Percentiles rank a stretch among this genome's conserved stretches.
phyloP scores from a whole-genome alignment of 2,113 vertebrate species.

The Stictonetta naevosa region DNA sequence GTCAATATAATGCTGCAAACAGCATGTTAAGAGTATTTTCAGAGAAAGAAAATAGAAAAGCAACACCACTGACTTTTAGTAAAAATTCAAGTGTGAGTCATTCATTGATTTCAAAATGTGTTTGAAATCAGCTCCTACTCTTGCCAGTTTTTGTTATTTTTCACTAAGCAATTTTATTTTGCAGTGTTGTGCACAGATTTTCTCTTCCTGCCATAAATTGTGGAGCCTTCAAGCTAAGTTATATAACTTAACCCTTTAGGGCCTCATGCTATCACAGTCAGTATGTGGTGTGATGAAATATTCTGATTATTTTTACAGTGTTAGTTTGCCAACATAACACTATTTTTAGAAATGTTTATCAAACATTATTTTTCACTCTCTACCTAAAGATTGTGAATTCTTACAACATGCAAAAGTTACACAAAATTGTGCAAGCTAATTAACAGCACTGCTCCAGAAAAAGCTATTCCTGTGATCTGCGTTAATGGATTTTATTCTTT shows the following conservation, averaged over 20 bases:
- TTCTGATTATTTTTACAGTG: not conserved
- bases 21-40: not conserved
- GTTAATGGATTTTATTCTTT: constrained; percentile 29
- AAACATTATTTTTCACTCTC: not conserved
- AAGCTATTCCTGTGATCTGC: not conserved
- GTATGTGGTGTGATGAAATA: not conserved
- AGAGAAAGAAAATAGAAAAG: not conserved
- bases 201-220: not conserved
- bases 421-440: constrained; percentile 18
- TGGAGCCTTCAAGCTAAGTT: not conserved
- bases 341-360: not conserved
- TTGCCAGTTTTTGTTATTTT: not conserved
- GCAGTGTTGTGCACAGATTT: not conserved
- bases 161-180: not conserved
- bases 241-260: not conserved
- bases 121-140: not conserved
- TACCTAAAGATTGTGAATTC: constrained; percentile 23
- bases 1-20: not conserved
- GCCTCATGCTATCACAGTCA: not conserved
- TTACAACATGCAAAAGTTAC: constrained; percentile 46
- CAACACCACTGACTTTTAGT: not conserved
- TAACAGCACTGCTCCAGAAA: not conserved
- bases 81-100: not conserved
- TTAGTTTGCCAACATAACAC: not conserved
- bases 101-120: not conserved